These are phyloP conservation scores for Drosophila heteroneura DNA, from an alignment of 2,888 invertebrate genomes.

Conservation along the genomic window DNA sequence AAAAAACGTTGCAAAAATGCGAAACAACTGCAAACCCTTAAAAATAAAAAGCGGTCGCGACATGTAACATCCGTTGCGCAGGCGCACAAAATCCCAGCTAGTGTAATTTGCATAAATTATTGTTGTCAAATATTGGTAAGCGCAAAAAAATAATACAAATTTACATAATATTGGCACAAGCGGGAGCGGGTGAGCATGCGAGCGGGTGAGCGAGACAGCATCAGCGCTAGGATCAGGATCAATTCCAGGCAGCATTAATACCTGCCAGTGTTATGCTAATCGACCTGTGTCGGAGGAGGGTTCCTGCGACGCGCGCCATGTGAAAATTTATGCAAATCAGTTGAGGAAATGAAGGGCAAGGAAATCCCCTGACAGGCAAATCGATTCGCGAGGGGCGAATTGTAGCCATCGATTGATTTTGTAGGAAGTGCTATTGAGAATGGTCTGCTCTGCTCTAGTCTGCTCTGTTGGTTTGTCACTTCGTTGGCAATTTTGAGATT, in stretches of 20 bases:
- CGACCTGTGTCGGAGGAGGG: constrained; percentile 79
- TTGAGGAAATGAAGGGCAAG: constrained; percentile 29
- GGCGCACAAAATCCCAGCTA: constrained; percentile 47
- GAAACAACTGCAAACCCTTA: constrained; percentile 61
- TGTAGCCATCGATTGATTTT: constrained; percentile 62
- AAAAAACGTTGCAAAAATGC: constrained; percentile 65
- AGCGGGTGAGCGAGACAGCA: constrained; percentile 29
- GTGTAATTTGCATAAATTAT: constrained; percentile 80
- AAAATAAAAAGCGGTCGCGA: constrained; percentile 38
- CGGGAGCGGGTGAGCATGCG: constrained; percentile 21
- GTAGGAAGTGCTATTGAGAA: constrained; percentile 9
- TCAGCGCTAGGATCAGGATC: constrained; percentile 6
- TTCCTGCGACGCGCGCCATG: constrained; percentile 69
- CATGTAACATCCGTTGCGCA: constrained; percentile 72
- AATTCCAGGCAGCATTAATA: constrained; percentile 32
- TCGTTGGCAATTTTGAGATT: constrained; percentile 71
- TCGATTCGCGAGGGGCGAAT: constrained; percentile 62
- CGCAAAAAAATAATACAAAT: constrained; percentile 43
- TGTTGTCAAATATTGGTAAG: constrained; percentile 69
- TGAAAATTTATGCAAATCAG: constrained; percentile 77
- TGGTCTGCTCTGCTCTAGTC: constrained; percentile 9
- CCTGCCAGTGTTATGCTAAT: constrained; percentile 83
- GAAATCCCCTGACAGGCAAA: constrained; percentile 56
- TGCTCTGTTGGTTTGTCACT: constrained; percentile 64
- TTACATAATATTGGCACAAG: constrained; percentile 81